phyloP scores from a whole-genome alignment of 2,797 vertebrate species.

The Pelodytes ibericus region DNA sequence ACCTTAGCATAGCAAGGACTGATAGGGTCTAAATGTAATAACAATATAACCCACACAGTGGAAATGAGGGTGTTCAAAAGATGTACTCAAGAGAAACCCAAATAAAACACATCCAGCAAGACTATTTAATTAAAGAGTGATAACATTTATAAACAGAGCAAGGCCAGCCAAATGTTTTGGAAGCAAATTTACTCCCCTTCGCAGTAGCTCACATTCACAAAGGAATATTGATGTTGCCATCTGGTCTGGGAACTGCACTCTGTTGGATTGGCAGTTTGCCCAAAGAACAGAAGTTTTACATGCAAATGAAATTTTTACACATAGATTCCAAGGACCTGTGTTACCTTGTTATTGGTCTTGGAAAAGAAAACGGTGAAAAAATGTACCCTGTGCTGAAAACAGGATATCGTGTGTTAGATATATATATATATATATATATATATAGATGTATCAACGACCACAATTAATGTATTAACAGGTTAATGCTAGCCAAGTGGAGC shows the following conservation, averaged over 20 bases:
- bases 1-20: too few species aligned
- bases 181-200: conserved; percentile 29
- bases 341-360: conserved; percentile 47
- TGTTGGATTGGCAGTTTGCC: conserved; percentile 49
- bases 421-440: conserved; percentile 2
- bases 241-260: conserved; percentile 41
- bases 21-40: background rate
- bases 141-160: conserved; percentile 44
- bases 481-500: background rate
- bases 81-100: conserved; percentile 18
- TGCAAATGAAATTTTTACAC: conserved; percentile 45
- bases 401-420: conserved; percentile 15
- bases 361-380: conserved; percentile 28
- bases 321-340: conserved; percentile 43
- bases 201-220: conserved; percentile 41
- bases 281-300: conserved; percentile 7
- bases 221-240: conserved; percentile 53
- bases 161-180: conserved; percentile 44
- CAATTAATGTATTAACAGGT: background rate
- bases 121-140: conserved; percentile 50
- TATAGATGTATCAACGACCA: conserved; percentile 25
- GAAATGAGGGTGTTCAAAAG: conserved; percentile 34
- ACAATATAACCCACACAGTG: conserved; percentile 8
- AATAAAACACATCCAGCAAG: conserved; percentile 35
- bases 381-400: conserved; percentile 6